Conservation (phyloP, 2,113 vertebrate genomes). For the Platysternon megacephalum region DNA sequence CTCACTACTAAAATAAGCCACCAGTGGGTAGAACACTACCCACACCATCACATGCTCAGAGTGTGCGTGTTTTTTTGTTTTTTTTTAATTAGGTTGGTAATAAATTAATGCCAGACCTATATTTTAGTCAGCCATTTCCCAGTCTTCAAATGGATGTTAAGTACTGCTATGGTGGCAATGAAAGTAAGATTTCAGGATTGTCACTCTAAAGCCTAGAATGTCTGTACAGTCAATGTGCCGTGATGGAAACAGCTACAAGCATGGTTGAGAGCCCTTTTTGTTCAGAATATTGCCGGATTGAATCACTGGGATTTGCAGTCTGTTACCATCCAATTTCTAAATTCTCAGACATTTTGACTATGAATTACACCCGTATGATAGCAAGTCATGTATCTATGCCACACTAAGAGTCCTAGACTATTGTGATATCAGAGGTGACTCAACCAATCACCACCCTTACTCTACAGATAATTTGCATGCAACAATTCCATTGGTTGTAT, state of each 20-base stretch:
- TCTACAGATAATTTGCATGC: not conserved
- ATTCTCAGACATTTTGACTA: not conserved
- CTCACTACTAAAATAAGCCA: not conserved
- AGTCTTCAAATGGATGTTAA: not conserved
- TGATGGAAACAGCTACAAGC: not conserved
- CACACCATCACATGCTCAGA: not conserved
- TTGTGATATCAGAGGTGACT: not conserved
- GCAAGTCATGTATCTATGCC: not conserved
- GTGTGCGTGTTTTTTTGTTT: not conserved
- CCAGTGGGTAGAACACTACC: not conserved
- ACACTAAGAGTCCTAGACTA: not conserved
- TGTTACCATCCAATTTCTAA: not conserved
- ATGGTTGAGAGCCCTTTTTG: not conserved
- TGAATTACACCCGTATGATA: not conserved
- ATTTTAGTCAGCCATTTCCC: rapidly evolving
- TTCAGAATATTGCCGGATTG: not conserved
- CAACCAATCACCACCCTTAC: not conserved
- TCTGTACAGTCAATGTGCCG: not conserved
- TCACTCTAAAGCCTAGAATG: not conserved
- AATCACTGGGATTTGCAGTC: not conserved
- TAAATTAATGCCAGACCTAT: rapidly evolving
- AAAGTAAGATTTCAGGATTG: not conserved
- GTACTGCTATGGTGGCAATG: not conserved
- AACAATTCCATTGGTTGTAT: not conserved
- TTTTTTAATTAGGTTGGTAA: not conserved